Base-by-base conservation (phyloP, 2,113 vertebrate species). In the Neogobius melanostomus region DNA sequence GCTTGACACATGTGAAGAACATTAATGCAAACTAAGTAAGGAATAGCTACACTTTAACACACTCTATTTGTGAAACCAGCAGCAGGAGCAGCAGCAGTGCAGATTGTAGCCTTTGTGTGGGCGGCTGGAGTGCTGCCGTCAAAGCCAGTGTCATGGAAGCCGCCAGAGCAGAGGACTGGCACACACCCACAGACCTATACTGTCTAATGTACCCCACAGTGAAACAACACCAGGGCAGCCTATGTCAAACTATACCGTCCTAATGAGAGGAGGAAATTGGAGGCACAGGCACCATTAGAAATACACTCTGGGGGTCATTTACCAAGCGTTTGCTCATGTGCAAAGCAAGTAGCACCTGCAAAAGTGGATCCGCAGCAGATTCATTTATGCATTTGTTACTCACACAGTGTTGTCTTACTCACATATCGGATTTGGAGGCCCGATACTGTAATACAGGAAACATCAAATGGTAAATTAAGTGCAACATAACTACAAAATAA, bases 131-230 rank as follows among this genome's bases (percentile, higher is more conserved):
- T 63, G 42, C 57, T 47, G 69, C 21, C 9, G 54, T 28, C 56
- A 36, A 42, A 42, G 56, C 28, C 53, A 11, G 17, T 56, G 53
- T 56, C 17, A 56, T 28, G 28, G 56, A 42, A 42, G 66, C 66
- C 72, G 74, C 74, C 72, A 64, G 49, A 68, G 71, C 64, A 74
- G 67, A 64, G 47, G 46, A 52, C 74, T 49, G 68, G 68, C 79
- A 74, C 46, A 74, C 53, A 17, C 66, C 74, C 75, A 77, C 28
- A 71, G 65, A 51, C 21, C 47, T 15, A 15, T 15, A 66, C 1
- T 21, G 43, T 4, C 36, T 68, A 74, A 82, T 74, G 63, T 74
- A 67, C 14, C n/a, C 57, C 60, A 59, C 59, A 52, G 43, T 64
- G 28, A 42, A 15, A 48, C 6, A 28, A 48, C 15, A 46, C 45